These are phyloP conservation scores for Tetranychus piercei DNA, from an alignment of 2,888 invertebrate genomes.

Conservation along the genomic window DNA sequence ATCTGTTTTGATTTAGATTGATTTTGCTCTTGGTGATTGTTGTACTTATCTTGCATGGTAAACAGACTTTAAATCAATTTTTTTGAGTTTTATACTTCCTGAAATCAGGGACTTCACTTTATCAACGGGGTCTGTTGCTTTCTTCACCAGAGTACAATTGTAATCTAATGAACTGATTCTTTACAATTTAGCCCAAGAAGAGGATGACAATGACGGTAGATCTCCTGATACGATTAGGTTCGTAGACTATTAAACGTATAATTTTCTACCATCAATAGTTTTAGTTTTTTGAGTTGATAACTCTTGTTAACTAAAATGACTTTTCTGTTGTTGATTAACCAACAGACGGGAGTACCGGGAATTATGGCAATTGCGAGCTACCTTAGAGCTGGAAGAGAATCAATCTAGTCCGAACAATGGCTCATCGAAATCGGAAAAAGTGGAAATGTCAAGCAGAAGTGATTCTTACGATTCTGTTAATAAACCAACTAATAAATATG, in stretches of 20 bases:
- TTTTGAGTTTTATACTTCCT: no score
- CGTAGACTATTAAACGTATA: background rate
- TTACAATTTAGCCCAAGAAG: background rate
- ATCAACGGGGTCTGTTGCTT: no score
- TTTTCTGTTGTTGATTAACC: conserved; percentile 1
- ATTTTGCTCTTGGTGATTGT: background rate
- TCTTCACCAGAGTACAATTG: no score
- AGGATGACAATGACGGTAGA: conserved; percentile 2
- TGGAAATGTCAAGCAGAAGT: background rate
- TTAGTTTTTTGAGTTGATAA: background rate
- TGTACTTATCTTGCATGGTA: background rate
- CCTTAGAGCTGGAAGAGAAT: conserved; percentile 17
- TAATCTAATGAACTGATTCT: conserved; percentile 1
- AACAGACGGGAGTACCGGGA: conserved; percentile 12
- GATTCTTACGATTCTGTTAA: background rate
- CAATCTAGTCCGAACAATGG: background rate
- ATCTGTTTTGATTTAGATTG: background rate
- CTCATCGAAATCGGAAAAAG: background rate
- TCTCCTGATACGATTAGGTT: conserved; percentile 4
- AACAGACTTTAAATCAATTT: background rate
- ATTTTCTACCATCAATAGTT: no score
- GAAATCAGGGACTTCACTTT: no score
- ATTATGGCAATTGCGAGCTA: conserved; percentile 19
- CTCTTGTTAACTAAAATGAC: background rate
- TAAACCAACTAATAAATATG: background rate